phyloP scores from a whole-genome alignment of 2,113 vertebrate species.

The Eulemur macaco region DNA sequence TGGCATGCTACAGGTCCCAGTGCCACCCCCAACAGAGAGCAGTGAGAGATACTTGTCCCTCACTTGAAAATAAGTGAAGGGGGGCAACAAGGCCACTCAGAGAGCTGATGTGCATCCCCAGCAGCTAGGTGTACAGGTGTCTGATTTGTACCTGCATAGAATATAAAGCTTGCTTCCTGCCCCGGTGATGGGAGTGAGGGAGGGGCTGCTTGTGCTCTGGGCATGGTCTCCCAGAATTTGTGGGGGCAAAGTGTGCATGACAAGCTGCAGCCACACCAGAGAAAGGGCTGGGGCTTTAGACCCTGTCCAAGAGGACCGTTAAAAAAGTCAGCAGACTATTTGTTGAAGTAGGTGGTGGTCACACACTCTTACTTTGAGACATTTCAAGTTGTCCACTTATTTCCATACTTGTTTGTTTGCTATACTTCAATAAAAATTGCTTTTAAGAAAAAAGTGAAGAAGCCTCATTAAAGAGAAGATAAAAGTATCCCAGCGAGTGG shows the following conservation, averaged over 20 bases:
- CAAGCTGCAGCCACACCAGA: background rate
- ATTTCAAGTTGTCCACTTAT: too few species aligned
- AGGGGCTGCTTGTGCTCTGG: background rate
- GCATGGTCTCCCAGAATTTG: background rate
- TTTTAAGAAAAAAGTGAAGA: background rate
- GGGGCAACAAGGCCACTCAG: background rate
- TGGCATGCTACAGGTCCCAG: background rate
- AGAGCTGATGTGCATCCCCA: background rate
- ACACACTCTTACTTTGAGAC: too few species aligned
- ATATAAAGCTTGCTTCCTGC: background rate
- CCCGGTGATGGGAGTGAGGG: background rate
- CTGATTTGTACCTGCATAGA: background rate
- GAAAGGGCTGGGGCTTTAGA: background rate
- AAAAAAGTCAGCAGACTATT: background rate
- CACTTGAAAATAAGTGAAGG: background rate
- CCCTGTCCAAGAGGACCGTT: background rate
- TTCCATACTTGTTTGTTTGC: background rate
- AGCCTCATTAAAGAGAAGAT: background rate
- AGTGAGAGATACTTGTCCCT: background rate
- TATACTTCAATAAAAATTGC: background rate
- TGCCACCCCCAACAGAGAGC: background rate
- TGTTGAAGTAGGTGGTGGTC: background rate
- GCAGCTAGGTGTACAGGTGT: background rate
- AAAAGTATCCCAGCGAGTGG: background rate
- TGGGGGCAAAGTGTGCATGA: background rate